phyloP scores from a whole-genome alignment of 2,888 invertebrate genomes.

The Tetragonisca angustula region DNA sequence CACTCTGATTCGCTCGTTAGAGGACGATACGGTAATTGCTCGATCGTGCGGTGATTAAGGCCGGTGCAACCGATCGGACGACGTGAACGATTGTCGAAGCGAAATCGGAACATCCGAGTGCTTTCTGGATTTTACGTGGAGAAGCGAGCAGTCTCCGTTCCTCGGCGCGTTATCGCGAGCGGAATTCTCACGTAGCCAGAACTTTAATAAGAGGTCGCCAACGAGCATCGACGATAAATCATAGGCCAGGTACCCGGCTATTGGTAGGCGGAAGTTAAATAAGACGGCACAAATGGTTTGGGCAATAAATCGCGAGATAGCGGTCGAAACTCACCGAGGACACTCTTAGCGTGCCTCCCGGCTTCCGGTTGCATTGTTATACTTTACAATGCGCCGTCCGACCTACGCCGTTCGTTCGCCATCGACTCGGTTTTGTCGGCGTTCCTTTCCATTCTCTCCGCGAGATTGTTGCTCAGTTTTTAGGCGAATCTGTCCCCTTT shows the following conservation, averaged over 20 bases:
- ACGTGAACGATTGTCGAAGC: constrained; percentile 2
- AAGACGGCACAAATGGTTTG: constrained; percentile 69
- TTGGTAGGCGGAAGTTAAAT: constrained; percentile 72
- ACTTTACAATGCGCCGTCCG: constrained; percentile 60
- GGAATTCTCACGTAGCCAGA: constrained; percentile 56
- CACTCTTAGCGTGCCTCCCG: constrained; percentile 53
- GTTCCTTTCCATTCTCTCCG: not conserved
- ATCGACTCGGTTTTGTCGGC: not conserved
- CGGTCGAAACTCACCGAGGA: constrained; percentile 55
- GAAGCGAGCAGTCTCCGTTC: not conserved
- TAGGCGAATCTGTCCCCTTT: not conserved
- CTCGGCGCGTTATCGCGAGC: constrained; percentile 31
- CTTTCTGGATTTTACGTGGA: not conserved
- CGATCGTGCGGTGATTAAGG: not conserved
- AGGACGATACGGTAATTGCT: not conserved
- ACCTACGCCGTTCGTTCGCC: constrained; percentile 12
- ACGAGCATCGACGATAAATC: constrained; percentile 54
- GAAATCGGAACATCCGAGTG: not conserved
- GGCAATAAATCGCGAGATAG: constrained; percentile 74
- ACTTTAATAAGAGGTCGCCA: constrained; percentile 58
- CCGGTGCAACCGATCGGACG: no score
- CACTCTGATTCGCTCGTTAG: constrained; percentile 7
- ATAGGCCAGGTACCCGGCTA: constrained; percentile 34
- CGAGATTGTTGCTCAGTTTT: not conserved
- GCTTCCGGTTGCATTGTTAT: constrained; percentile 59